phyloP scores from a whole-genome alignment of 2,888 invertebrate species.

The Neria commutata region DNA sequence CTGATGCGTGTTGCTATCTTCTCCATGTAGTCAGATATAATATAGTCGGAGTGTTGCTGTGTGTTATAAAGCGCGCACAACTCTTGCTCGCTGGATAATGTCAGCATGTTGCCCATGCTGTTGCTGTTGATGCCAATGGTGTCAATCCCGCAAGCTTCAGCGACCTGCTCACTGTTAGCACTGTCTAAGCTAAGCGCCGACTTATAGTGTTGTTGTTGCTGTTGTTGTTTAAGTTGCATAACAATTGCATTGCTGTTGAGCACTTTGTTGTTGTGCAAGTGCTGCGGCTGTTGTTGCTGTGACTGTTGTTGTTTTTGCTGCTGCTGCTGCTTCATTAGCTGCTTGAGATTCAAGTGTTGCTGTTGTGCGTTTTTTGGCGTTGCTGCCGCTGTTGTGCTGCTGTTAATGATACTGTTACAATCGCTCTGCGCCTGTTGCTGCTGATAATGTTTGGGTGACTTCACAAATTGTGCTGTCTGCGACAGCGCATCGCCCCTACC shows the following conservation, averaged over 20 bases:
- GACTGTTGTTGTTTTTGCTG: conserved; percentile 36
- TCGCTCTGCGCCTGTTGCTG: no score
- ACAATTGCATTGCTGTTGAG: conserved; percentile 9
- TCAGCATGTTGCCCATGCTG: conserved; percentile 39
- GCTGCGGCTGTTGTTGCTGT: conserved; percentile 30
- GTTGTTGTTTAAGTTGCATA: conserved; percentile 24
- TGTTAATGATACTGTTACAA: conserved; percentile 27
- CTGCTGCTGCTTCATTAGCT: conserved; percentile 21
- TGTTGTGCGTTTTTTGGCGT: no score
- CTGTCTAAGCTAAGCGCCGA: conserved; percentile 26
- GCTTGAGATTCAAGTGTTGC: no score
- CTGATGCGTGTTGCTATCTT: conserved; percentile 84
- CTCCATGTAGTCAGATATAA: conserved; percentile 91
- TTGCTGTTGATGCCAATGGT: background rate
- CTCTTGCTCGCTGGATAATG: conserved; percentile 54
- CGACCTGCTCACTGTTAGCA: conserved; percentile 3
- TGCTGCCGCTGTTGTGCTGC: no score
- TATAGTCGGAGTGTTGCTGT: conserved; percentile 72
- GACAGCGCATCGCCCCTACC: no score
- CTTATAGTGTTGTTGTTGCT: conserved; percentile 18
- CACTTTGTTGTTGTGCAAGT: conserved; percentile 16
- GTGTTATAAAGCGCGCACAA: conserved; percentile 57
- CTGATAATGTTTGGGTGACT: no score
- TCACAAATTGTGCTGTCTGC: conserved; percentile 24
- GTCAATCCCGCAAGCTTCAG: conserved; percentile 4